These are phyloP conservation scores for Paragorgia papillata DNA, from an alignment of 92 coral and sea anemone genomes.

Conservation along the genomic window DNA sequence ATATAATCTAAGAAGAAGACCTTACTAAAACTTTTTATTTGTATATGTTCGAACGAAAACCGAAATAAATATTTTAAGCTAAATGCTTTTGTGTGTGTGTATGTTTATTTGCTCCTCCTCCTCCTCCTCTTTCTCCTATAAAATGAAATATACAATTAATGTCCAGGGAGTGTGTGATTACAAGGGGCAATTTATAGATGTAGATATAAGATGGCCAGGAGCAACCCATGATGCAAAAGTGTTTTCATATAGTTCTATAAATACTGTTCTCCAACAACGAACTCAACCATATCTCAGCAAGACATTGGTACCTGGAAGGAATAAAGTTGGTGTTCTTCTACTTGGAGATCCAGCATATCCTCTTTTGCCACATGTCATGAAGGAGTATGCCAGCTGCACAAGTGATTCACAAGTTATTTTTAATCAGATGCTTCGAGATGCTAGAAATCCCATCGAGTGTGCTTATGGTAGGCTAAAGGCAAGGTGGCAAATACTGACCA, in stretches of 20 bases:
- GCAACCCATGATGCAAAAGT: conserved; percentile 36
- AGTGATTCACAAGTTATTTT: conserved; percentile 31
- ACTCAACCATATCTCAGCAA: not conserved
- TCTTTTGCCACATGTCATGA: conserved; percentile 38
- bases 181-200: conserved; percentile 31
- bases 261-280: not conserved
- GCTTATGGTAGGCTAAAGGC: conserved; percentile 41
- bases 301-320: conserved; percentile 4
- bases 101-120: too few species aligned
- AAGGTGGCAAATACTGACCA: conserved; percentile 37
- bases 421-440: conserved; percentile 35
- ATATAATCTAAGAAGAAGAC: too few species aligned
- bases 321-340: conserved; percentile 24
- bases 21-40: too few species aligned
- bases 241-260: conserved; percentile 10
- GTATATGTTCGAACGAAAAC: too few species aligned
- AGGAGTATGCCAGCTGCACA: conserved; percentile 34
- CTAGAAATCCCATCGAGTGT: conserved; percentile 40
- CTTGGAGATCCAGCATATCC: conserved; percentile 51
- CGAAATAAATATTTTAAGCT: too few species aligned
- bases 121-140: conserved; percentile 17
- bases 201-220: conserved; percentile 44
- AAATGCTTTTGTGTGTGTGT: too few species aligned
- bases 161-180: conserved; percentile 32
- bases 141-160: conserved; percentile 25